Percentiles rank a stretch among this genome's conserved stretches.
Conservation (phyloP, 2,888 invertebrate genomes). For the Nymphalis polychloros region DNA sequence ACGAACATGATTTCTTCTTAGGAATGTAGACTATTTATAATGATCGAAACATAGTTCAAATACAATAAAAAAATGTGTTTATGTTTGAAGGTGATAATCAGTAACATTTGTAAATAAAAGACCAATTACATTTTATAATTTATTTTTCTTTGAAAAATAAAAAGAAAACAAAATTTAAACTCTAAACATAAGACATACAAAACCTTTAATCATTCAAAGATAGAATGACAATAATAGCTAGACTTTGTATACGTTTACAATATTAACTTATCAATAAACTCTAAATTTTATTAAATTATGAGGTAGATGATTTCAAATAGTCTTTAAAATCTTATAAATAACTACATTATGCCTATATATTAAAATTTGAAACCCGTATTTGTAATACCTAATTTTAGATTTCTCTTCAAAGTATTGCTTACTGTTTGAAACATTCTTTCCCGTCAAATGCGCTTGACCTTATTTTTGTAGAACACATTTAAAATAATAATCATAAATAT, state of each 20-base stretch:
- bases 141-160: conserved; percentile 78
- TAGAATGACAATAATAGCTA: conserved; percentile 60
- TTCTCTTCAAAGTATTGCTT: conserved; percentile 31
- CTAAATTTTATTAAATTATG: conserved; percentile 76
- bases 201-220: conserved; percentile 63
- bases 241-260: conserved; percentile 71
- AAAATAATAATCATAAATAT: background rate
- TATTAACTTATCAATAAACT: conserved; percentile 75
- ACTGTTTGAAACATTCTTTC: conserved; percentile 5
- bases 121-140: conserved; percentile 54
- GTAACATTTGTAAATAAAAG: conserved; percentile 44
- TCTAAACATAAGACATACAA: conserved; percentile 71
- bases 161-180: conserved; percentile 77
- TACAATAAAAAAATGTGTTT: no score
- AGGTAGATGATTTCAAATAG: conserved; percentile 81
- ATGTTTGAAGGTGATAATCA: no score
- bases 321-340: conserved; percentile 72
- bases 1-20: no score
- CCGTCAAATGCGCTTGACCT: conserved; percentile 1
- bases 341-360: conserved; percentile 52
- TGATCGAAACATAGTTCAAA: background rate
- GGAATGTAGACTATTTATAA: no score
- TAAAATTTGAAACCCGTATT: conserved; percentile 56
- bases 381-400: conserved; percentile 45
- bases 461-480: background rate